Percentiles rank a stretch among this genome's conserved stretches.
phyloP scores from a whole-genome alignment of 2,888 invertebrate genomes.

The Didymodactylos carnosus region DNA sequence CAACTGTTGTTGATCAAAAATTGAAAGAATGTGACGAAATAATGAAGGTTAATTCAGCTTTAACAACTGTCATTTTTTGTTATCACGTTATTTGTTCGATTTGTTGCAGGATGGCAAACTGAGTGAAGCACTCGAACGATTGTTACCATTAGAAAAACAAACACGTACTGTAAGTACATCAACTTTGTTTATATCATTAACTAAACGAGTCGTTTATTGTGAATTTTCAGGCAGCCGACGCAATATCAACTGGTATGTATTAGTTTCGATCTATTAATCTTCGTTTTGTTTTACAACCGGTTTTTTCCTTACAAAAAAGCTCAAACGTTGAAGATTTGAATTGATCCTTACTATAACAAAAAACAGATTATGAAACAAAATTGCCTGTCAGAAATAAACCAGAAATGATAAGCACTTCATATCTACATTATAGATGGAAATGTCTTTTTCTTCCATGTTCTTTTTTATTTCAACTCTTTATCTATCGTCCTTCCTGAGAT shows the following conservation, averaged over 20 bases:
- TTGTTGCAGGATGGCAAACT: background rate
- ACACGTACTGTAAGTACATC: slow-evolving; percentile 55
- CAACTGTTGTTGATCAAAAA: slow-evolving; percentile 72
- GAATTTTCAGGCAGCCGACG: background rate
- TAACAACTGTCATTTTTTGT: background rate
- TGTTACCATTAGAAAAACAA: slow-evolving; percentile 79
- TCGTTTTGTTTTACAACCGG: too few species aligned
- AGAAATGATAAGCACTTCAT: too few species aligned
- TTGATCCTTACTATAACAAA: too few species aligned
- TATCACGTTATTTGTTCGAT: background rate
- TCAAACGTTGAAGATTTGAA: too few species aligned
- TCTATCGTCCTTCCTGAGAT: too few species aligned
- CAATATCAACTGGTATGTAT: background rate
- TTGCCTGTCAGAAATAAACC: too few species aligned
- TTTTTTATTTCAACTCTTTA: too few species aligned
- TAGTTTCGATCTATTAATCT: background rate
- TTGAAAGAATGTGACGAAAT: slow-evolving; percentile 71
- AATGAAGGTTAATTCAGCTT: slow-evolving; percentile 41
- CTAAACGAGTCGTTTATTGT: background rate
- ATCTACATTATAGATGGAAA: too few species aligned
- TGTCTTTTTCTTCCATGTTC: too few species aligned
- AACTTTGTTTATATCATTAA: too few species aligned
- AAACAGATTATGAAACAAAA: too few species aligned
- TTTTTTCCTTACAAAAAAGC: too few species aligned
- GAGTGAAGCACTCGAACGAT: slow-evolving; percentile 60